Evolutionary conservation across 2,888 invertebrate species (phyloP).

Genomic region (Machimus rusticus): DNA sequence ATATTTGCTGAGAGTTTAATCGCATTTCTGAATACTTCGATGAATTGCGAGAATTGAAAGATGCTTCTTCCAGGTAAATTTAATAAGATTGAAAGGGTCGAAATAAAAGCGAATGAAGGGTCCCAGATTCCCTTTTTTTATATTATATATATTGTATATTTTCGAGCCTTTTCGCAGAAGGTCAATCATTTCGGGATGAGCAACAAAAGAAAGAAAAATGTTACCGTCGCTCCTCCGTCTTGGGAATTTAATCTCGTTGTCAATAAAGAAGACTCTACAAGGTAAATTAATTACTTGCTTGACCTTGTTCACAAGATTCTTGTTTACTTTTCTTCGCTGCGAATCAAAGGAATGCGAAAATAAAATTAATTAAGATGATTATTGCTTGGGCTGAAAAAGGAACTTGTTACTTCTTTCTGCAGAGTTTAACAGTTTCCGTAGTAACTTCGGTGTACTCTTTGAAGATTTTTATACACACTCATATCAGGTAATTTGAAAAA

Average conservation of each 20-base stretch:
- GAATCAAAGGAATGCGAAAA: neutral
- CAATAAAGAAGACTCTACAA: neutral
- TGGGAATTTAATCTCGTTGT: neutral
- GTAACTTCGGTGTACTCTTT: neutral
- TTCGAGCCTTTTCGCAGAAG: neutral
- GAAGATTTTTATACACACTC: neutral
- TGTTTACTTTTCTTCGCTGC: neutral
- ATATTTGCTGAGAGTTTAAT: neutral
- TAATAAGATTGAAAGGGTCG: neutral
- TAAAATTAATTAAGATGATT: neutral
- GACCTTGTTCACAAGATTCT: neutral
- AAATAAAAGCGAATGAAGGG: neutral
- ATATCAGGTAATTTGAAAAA: too few relatives aligned
- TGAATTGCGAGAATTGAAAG: neutral
- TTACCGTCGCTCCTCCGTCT: neutral
- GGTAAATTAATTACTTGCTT: neutral
- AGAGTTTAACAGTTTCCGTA: neutral
- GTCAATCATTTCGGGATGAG: neutral
- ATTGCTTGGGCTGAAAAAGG: neutral
- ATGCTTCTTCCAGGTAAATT: neutral
- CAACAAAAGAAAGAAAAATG: neutral
- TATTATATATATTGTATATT: neutral
- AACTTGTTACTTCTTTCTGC: neutral
- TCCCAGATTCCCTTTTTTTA: neutral
- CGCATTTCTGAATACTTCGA: neutral